Conservation (phyloP, 1,140 invertebrate genomes). For the Magallana angulata region DNA sequence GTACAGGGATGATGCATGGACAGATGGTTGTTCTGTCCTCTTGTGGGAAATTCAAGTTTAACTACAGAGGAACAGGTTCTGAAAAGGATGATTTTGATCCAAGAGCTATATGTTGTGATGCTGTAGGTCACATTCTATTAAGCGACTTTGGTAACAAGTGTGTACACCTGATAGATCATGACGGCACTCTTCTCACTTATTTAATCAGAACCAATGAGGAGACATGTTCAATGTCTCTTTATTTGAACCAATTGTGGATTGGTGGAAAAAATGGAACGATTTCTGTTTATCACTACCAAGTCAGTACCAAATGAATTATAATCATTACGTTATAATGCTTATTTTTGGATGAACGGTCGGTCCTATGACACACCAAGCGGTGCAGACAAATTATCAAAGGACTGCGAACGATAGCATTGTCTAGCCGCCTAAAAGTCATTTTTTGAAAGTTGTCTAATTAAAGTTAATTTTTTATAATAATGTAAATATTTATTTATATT, state of each 20-base stretch:
- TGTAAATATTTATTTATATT: too few species aligned
- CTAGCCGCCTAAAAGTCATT: too few species aligned
- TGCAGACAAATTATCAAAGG: too few species aligned
- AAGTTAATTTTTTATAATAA: too few species aligned
- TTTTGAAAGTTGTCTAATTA: too few species aligned
- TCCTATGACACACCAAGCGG: too few species aligned
- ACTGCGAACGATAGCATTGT: too few species aligned
- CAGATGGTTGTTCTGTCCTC: conserved; percentile 41
- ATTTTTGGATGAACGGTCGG: too few species aligned
- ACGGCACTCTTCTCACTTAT: conserved; percentile 7
- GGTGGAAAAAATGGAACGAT: not conserved
- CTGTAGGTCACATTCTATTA: not conserved
- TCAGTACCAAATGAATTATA: too few species aligned
- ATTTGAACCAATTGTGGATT: not conserved
- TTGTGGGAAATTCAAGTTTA: conserved; percentile 25
- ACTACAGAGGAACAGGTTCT: conserved; percentile 32
- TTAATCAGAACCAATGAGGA: not conserved
- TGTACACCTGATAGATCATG: not conserved
- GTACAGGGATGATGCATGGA: conserved; percentile 45
- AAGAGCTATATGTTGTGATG: not conserved
- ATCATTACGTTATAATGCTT: too few species aligned
- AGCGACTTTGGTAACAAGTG: not conserved
- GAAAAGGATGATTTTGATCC: not conserved
- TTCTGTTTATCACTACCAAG: not conserved
- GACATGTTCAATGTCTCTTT: conserved; percentile 1